phyloP scores from a whole-genome alignment of 2,113 vertebrate genomes.

The Ctenodactylus gundi region DNA sequence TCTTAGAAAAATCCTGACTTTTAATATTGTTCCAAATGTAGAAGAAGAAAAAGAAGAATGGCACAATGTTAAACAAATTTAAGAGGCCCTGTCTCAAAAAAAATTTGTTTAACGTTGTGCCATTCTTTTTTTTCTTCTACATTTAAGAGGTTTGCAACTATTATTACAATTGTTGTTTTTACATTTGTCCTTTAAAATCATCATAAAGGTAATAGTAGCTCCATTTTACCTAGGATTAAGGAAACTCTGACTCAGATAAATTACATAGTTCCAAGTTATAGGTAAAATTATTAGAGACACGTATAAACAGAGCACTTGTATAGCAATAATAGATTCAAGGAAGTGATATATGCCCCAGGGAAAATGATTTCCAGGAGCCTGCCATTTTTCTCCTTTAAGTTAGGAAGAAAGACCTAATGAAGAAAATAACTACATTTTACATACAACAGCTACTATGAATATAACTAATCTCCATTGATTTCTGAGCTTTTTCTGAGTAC shows the following conservation, averaged over 20 bases:
- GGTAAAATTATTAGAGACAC: background rate
- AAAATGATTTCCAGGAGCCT: background rate
- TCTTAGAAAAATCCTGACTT: background rate
- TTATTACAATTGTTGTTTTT: conserved; percentile 5
- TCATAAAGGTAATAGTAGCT: background rate
- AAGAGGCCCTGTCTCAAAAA: no score
- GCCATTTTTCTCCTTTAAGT: background rate
- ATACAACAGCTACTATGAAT: background rate
- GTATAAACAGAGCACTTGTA: background rate
- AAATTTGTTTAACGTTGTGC: no score
- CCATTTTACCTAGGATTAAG: background rate
- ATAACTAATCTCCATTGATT: background rate
- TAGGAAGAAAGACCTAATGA: background rate
- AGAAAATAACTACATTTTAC: background rate
- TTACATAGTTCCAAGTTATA: background rate
- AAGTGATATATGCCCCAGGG: background rate
- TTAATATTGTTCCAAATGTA: background rate
- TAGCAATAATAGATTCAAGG: background rate
- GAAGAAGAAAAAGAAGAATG: background rate
- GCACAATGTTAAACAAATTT: background rate
- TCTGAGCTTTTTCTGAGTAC: background rate
- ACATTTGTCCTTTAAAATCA: conserved; percentile 1
- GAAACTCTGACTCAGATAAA: background rate
- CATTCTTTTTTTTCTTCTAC: no score
- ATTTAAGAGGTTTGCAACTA: no score